Evolutionary conservation across 2,113 vertebrate genomes (phyloP), one percentile per base, ranked within the genome.

Genomic region (Platysteira castanea): DNA sequence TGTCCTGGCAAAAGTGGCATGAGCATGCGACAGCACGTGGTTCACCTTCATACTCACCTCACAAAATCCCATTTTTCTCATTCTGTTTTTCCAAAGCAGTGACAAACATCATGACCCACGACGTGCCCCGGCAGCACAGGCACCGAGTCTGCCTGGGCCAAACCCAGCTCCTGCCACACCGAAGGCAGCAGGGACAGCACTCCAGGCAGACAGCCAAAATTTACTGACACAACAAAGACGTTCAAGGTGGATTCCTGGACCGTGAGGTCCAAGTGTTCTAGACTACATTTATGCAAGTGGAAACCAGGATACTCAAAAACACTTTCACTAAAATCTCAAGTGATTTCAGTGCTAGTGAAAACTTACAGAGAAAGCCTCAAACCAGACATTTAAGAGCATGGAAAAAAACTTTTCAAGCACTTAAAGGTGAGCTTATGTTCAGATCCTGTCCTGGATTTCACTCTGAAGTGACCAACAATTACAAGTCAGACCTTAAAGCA

Each of bases 41-140:
- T 73, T 37, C 27, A 69, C 41, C 76, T 65, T 50, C 74, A 84
- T 93, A 91, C 94, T 84, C 85, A 93, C 81, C 89, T 60, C 75
- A 46, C 27, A 15, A 41, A 61, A 70, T 0, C 10, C 10, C 17
- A 5, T 15, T 50, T 33, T 37, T 30, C 6, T 46, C 15, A 6
- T 20, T 27, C 23, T 18, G 14, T 4, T 68, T 56, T 21, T 9
- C 37, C 30, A 13, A 46, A 84, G 3, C 39, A 61, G 61, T 13
- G 65, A 35, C 37, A 57, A 44, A 57, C 15, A 23, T 75, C 42
- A 24, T 0, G 22, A 47, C 9, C 37, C n/a, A 7, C 1, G 3
- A 22, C 2, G n/a, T 13, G 52, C 44, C 57, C 12, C 0, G 2
- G 33, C 0, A 80, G 79, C 39, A 42, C n/a, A 46, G 65, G 71